Evolutionary conservation across 2,797 vertebrate genomes (phyloP).

Genomic region (Podarcis lilfordi): DNA sequence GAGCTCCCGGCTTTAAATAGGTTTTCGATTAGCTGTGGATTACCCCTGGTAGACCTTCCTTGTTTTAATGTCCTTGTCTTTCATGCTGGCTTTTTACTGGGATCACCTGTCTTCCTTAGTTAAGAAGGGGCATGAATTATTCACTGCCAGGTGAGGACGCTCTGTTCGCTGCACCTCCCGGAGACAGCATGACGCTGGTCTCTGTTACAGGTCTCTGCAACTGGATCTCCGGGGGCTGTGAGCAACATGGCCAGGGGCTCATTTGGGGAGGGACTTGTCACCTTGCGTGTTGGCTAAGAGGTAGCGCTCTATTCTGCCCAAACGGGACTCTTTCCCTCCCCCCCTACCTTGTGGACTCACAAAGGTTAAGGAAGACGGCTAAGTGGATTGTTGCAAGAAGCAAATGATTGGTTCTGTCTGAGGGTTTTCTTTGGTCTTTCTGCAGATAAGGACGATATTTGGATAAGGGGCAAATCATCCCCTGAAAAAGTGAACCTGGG

Average conservation of each 20-base stretch:
- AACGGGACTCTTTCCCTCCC: neutral
- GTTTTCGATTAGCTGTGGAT: neutral
- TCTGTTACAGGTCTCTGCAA: slow-evolving; percentile 69
- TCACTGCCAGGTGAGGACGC: slow-evolving; percentile 45
- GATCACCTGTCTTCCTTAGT: slow-evolving; percentile 42
- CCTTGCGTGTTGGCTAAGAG: neutral
- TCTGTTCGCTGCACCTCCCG: slow-evolving; percentile 20
- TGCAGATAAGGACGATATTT: too few relatives aligned
- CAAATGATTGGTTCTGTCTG: too few relatives aligned
- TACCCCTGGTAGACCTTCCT: neutral
- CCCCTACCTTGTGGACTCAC: neutral
- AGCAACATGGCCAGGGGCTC: neutral
- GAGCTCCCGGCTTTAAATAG: neutral
- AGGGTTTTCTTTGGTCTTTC: too few relatives aligned
- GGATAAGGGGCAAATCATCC: too few relatives aligned
- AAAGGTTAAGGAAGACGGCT: neutral
- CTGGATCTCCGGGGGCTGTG: slow-evolving; percentile 35
- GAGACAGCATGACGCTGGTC: slow-evolving; percentile 29
- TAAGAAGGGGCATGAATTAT: slow-evolving; percentile 69
- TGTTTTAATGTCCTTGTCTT: neutral
- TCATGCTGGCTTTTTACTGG: neutral
- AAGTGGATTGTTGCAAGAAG: neutral
- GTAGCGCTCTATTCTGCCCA: neutral
- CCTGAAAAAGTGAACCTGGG: too few relatives aligned
- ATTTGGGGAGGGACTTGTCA: slow-evolving; percentile 8